Percentiles rank a stretch among this genome's conserved stretches.
These are phyloP conservation scores for Phthorimaea operculella DNA, from an alignment of 1,140 invertebrate species.

Conservation along the genomic window DNA sequence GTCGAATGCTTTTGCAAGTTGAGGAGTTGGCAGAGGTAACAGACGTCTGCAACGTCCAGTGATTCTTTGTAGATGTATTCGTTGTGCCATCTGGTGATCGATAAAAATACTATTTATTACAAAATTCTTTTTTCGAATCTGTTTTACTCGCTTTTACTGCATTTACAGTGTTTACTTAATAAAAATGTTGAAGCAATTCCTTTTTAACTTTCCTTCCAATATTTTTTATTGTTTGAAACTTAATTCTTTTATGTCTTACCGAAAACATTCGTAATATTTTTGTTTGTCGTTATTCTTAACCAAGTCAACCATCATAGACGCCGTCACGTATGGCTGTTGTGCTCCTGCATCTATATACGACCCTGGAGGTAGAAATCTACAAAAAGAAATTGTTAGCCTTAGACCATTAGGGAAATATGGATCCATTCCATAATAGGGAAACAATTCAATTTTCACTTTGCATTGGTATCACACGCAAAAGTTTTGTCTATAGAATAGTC, in stretches of 20 bases:
- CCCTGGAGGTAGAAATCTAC: constrained; percentile 39
- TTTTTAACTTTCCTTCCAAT: no score
- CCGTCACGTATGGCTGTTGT: not conserved
- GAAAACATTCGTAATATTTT: not conserved
- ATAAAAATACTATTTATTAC: no score
- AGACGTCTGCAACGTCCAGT: constrained; percentile 21
- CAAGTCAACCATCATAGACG: not conserved
- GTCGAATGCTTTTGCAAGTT: constrained; percentile 14
- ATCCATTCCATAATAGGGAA: no score
- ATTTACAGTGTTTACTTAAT: no score
- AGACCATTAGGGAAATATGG: no score
- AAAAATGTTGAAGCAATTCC: no score
- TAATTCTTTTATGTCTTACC: not conserved
- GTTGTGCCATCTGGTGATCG: constrained; percentile 38
- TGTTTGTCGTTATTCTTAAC: not conserved
- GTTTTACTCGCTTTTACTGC: no score
- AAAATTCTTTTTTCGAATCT: no score
- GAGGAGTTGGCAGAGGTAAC: constrained; percentile 29
- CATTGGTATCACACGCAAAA: no score
- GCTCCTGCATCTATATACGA: constrained; percentile 35
- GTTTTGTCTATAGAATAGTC: no score
- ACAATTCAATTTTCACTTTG: no score
- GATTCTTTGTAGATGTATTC: constrained; percentile 29
- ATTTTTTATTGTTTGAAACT: no score
- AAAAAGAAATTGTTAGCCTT: not conserved